Evolutionary conservation across 1,140 invertebrate species (phyloP), one percentile per base, ranked within the genome.

Genomic region (Pseudomyrmex flavicornis): DNA sequence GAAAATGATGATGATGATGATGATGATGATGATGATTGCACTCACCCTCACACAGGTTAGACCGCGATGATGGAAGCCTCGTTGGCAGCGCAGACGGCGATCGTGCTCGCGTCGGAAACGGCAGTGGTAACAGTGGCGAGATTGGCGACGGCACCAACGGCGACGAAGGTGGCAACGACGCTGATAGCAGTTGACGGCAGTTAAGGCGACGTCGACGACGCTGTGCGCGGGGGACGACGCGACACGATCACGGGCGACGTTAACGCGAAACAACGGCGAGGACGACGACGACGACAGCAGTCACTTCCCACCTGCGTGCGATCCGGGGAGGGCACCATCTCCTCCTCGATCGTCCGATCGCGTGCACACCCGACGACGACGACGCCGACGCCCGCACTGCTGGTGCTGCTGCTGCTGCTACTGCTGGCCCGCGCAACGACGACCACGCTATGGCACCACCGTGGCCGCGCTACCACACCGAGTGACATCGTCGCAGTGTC

Each of bases 331-430:
- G 58, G 10, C 83, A 84, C 85, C 90, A 91, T 91, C 84, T 86
- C 88, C 88, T 85, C 84, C 83, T 84, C 63, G 74, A 63, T 85
- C 85, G 88, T 87, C 69, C 85, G 82, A 82, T 83, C 88, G 85
- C 88, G 85, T 77, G 85, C 88, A 89, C 88, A 77, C 79, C 76
- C 88, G 84, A 88, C 86, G 87, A 82, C 86, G 83, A 85, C 83
- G 86, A 87, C 72, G 83, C 58, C 88, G 84, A 89, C 82, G 87
- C 70, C 88, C 79, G 84, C 88, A 88, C 86, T 87, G 58, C 59
- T 62, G 9, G 56, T 74, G 58, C 22, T 72, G 26, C 52, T 72
- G 26, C 59, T 80, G 20, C 52, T 59, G 17, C 68, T 56, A 17
- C 48, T 56, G 15, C 20, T 61, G 56, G n/a, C 52, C 69, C 63